Evolutionary conservation across 2,888 invertebrate species (phyloP), one percentile per base, ranked within the genome.

Genomic region (Watsonalla cultraria): DNA sequence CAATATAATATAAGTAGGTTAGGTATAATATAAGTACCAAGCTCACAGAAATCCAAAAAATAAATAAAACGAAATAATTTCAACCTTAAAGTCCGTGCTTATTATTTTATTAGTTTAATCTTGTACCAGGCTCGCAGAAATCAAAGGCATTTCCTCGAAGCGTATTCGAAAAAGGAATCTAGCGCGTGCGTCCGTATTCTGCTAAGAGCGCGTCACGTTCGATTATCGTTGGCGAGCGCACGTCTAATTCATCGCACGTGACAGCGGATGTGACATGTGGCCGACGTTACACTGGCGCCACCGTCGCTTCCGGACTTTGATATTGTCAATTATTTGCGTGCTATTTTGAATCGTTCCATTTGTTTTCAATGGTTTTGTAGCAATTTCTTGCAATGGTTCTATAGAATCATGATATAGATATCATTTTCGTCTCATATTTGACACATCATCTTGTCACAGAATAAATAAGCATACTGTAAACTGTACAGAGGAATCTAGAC

Each of bases 171-270:
- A 68, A 68, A 57, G 57, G 56, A 62, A 56, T 50, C 51, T 55
- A 55, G 57, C 52, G 57, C 45, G 45, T 14, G 47, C 14, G 45
- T 34, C 47, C 15, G 34, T 33, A 49, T 49, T 14, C 13, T n/a
- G 15, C 34, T 24, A 34, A 46, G 34, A 46, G 37, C 52, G 55
- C 68, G 76, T 78, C 79, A 66, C 69, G 66, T 70, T 63, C 71
- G 70, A 76, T 79, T 75, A 74, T 62, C 57, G 66, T 62, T 68
- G 62, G 68, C 69, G 69, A 71, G 63, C 64, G 73, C 60, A 76
- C 75, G 73, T 64, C 74, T 74, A 76, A 78, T 68, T 66, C 70
- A 64, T 52, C 62, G 65, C 81, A 81, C 78, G 76, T 81, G 76
- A 58, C 61, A 54, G 63, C 63, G 63, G 61, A 51, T 59, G 54